Percentiles rank a stretch among this genome's conserved stretches.
phyloP scores from a whole-genome alignment of 35 echinoderm and acorn worm species.

The Hemicentrotus pulcherrimus region DNA sequence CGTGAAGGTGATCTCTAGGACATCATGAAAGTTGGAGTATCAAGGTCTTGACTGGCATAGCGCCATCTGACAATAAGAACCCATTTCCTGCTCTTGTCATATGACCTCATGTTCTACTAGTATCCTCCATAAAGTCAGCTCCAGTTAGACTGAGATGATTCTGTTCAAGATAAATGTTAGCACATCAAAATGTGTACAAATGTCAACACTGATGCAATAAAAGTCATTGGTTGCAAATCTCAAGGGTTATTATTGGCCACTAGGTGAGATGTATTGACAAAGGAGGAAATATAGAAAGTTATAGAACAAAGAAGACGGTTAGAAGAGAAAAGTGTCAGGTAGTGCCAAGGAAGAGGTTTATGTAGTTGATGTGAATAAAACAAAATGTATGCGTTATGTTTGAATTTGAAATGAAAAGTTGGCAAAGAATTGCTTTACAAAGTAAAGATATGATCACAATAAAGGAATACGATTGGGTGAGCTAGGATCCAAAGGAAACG shows the following conservation, averaged over 20 bases:
- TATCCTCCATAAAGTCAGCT: background rate
- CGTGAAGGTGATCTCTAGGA: background rate
- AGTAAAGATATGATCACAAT: background rate
- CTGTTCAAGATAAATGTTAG: background rate
- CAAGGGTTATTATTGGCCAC: background rate
- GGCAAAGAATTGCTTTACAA: background rate
- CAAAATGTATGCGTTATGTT: background rate
- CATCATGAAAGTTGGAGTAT: background rate
- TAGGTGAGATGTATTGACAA: background rate
- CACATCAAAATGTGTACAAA: background rate
- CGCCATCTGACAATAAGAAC: slow-evolving; percentile 1
- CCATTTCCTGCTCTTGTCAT: background rate
- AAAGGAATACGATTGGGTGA: background rate
- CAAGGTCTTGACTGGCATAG: background rate
- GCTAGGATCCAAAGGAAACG: background rate
- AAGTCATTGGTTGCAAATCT: background rate
- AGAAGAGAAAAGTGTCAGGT: background rate
- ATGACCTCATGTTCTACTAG: background rate
- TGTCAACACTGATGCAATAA: background rate
- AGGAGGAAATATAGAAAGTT: background rate
- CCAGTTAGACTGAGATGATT: background rate
- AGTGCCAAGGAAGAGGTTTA: background rate
- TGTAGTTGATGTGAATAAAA: no score
- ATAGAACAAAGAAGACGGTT: background rate
- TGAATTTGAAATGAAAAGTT: background rate